A percentile compares a stretch with the other conserved stretches of the same genome.
These are phyloP conservation scores for Lacanobia oleracea DNA, from an alignment of 2,888 invertebrate species.

Conservation along the genomic window DNA sequence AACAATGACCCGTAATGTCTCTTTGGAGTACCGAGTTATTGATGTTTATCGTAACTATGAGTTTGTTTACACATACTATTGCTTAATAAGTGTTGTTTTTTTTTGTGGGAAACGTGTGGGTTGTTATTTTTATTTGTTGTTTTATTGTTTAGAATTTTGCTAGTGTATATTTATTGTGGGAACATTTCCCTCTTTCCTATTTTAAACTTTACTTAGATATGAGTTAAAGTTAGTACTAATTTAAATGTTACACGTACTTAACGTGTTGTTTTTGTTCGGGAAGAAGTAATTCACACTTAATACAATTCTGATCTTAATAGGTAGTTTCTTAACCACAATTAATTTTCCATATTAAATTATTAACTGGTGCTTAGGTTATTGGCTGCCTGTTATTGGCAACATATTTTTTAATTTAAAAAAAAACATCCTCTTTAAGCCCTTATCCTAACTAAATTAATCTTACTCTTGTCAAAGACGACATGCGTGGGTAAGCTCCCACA, in stretches of 20 bases:
- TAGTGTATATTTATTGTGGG: slow-evolving; percentile 16
- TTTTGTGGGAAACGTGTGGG: slow-evolving; percentile 43
- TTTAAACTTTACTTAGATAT: background rate
- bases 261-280: background rate
- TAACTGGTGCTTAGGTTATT: too few species aligned
- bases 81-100: slow-evolving; percentile 51
- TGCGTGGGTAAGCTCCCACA: slow-evolving; percentile 78
- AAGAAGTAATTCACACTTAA: background rate
- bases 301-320: background rate
- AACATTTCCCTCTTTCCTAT: background rate
- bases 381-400: background rate
- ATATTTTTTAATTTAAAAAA: slow-evolving; percentile 3
- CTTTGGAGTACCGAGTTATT: slow-evolving; percentile 59
- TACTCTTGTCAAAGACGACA: slow-evolving; percentile 74
- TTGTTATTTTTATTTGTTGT: slow-evolving; percentile 23
- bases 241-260: too few species aligned
- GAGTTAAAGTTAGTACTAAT: too few species aligned
- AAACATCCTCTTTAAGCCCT: slow-evolving; percentile 65
- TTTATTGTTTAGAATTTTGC: slow-evolving; percentile 15
- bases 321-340: too few species aligned
- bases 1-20: slow-evolving; percentile 65
- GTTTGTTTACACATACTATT: slow-evolving; percentile 62
- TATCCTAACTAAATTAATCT: slow-evolving; percentile 73
- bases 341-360: too few species aligned
- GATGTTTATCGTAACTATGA: slow-evolving; percentile 62